Evolutionary conservation across 2,888 invertebrate species (phyloP), one percentile per base, ranked within the genome.

Genomic region (Agriopis aurantiaria): DNA sequence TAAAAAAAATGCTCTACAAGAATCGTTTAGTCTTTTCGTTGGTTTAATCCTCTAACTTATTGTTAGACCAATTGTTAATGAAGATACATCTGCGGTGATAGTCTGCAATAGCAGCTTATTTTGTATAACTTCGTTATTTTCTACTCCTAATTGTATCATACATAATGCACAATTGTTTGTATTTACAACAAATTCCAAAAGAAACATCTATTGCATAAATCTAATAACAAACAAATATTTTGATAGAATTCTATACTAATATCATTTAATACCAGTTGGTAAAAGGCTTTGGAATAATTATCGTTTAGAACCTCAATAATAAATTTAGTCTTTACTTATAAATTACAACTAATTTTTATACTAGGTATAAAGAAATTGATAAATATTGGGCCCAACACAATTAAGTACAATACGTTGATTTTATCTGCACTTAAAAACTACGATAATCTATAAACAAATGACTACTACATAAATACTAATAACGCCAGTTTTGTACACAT

Each of bases 231-330:
- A 65, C 62, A 57, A 61, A 65, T 14, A 68, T 52, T 11, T 14
- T 11, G 17, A 23, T 57, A 52, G 3, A 51, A 64, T 61, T 66
- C 60, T 60, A 65, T 64, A 62, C 57, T 69, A 72, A 69, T 73
- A 76, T 75, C 62, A 64, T 69, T 70, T 12, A 73, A 72, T 74
- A 76, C 70, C 71, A 73, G 66, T 65, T 71, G 67, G 64, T 63
- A 58, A 46, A 52, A 68, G 67, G 65, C 68, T 71, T 71, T 71
- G 53, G 68, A 62, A 56, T 70, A 63, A 69, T 60, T 65, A 68
- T 61, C 11, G 55, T 48, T 46, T 53, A 49, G 12, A 58, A 57
- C 57, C 45, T 61, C 14, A 40, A 33, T 10, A 63, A 11, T 63
- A 33, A 52, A 52, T 52, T 51, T 55, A 61, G 23, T 23, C 17